A percentile compares a stretch with the other conserved stretches of the same genome.
These are phyloP conservation scores for Drosophila quadrilineata DNA, from an alignment of 1,140 invertebrate genomes.

Conservation along the genomic window DNA sequence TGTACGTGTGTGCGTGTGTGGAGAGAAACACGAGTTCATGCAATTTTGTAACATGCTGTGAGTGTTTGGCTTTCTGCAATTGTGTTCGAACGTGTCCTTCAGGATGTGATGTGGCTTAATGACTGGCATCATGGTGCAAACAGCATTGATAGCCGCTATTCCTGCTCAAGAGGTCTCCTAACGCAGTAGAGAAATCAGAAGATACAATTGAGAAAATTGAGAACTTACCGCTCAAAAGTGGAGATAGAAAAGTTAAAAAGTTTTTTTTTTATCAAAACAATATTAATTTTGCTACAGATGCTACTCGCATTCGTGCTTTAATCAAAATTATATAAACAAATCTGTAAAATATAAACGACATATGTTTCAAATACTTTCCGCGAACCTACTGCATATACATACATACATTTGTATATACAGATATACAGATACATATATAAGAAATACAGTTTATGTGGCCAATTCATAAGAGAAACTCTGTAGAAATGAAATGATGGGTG, in stretches of 20 bases:
- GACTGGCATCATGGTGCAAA: constrained; percentile 33
- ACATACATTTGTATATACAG: background rate
- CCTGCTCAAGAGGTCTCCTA: background rate
- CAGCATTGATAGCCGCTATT: constrained; percentile 25
- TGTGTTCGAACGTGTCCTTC: constrained; percentile 1
- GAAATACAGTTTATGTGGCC: constrained; percentile 19
- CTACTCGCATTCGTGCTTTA: background rate
- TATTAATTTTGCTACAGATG: background rate
- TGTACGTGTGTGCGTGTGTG: background rate
- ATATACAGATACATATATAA: background rate
- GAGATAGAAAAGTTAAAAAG: no score
- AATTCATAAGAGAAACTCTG: constrained; percentile 43
- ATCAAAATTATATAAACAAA: background rate
- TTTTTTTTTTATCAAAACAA: no score
- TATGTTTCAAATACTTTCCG: background rate
- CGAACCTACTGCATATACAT: no score
- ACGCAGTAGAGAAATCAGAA: background rate
- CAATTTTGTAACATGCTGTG: constrained; percentile 38
- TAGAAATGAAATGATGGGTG: no score
- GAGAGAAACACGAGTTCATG: constrained; percentile 18
- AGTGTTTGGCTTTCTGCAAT: constrained; percentile 8
- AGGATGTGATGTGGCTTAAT: constrained; percentile 34
- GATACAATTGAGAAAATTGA: no score
- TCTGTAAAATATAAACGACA: background rate
- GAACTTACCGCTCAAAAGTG: no score